These are phyloP conservation scores for Aradophagus sp. DNA, from an alignment of 1,140 invertebrate genomes.

Conservation along the genomic window DNA sequence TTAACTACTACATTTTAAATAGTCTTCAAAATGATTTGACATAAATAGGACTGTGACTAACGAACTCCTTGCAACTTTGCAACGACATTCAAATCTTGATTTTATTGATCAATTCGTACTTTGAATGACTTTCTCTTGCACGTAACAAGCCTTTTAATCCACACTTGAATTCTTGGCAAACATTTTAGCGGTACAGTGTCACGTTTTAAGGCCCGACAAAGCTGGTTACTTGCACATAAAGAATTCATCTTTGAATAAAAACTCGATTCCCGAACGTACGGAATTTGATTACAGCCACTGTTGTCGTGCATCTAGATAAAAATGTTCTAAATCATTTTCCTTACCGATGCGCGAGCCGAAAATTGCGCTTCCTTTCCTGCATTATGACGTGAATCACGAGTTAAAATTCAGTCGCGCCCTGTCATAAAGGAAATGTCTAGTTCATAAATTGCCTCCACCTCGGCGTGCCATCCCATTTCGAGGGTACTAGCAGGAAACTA, in stretches of 20 bases:
- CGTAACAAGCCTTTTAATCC: too few relatives aligned
- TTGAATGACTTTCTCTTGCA: too few relatives aligned
- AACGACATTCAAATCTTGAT: too few relatives aligned
- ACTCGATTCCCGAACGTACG: conserved; percentile 28
- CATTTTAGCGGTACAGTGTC: too few relatives aligned
- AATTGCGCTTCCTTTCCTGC: conserved; percentile 34
- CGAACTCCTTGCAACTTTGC: too few relatives aligned
- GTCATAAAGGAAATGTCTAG: conserved; percentile 72
- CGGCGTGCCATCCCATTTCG: conserved; percentile 65
- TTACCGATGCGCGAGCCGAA: conserved; percentile 21
- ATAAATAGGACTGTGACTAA: too few relatives aligned
- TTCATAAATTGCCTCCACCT: conserved; percentile 71
- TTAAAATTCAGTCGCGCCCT: conserved; percentile 72
- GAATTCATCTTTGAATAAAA: too few relatives aligned
- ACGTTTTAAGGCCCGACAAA: too few relatives aligned
- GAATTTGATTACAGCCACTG: conserved; percentile 18
- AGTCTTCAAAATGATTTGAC: too few relatives aligned
- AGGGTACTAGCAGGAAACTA: conserved; percentile 73
- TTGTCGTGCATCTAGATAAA: conserved; percentile 20
- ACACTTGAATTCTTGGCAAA: too few relatives aligned
- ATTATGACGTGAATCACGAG: conserved; percentile 64
- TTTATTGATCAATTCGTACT: too few relatives aligned
- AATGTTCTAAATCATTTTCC: conserved; percentile 26
- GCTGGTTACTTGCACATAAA: conserved; percentile 22
- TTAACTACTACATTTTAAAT: too few relatives aligned